Conservation (phyloP, 1,140 invertebrate genomes). For the Lethrus apterus region DNA sequence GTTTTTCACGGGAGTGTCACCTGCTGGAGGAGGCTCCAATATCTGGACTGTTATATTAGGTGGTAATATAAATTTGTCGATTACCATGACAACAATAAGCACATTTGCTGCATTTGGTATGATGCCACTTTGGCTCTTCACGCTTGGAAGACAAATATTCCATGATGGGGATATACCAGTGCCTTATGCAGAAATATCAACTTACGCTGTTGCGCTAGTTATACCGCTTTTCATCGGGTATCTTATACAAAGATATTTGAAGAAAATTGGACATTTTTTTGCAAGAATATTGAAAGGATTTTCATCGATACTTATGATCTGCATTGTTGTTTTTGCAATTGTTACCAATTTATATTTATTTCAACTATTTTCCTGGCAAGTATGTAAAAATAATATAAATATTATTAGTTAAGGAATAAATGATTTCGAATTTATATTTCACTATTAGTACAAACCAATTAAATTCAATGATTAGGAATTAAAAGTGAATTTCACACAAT, state of each 20-base stretch:
- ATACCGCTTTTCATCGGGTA: slow-evolving; percentile 78
- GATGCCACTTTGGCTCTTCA: slow-evolving; percentile 94
- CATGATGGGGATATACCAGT: slow-evolving; percentile 60
- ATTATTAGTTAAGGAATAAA: too few relatives aligned
- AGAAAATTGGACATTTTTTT: slow-evolving; percentile 59
- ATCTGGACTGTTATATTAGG: slow-evolving; percentile 86
- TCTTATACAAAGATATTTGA: slow-evolving; percentile 61
- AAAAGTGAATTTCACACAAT: too few relatives aligned
- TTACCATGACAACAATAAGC: slow-evolving; percentile 89
- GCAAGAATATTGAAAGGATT: slow-evolving; percentile 80
- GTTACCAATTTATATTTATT: slow-evolving; percentile 89
- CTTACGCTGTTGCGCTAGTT: slow-evolving; percentile 69
- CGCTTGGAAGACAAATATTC: slow-evolving; percentile 75
- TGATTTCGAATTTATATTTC: too few relatives aligned
- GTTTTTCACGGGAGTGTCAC: slow-evolving; percentile 86
- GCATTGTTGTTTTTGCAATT: slow-evolving; percentile 89
- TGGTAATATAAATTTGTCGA: slow-evolving; percentile 82
- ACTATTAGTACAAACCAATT: too few relatives aligned
- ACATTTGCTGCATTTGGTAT: slow-evolving; percentile 46
- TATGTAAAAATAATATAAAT: slow-evolving; percentile 46
- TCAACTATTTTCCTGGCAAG: slow-evolving; percentile 78
- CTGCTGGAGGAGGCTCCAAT: slow-evolving; percentile 91
- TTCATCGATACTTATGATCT: slow-evolving; percentile 73
- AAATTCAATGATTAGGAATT: too few relatives aligned
- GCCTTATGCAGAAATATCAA: slow-evolving; percentile 74